These are phyloP conservation scores for Chelidonichthys spinosus DNA, from an alignment of 2,797 vertebrate species.

Conservation along the genomic window DNA sequence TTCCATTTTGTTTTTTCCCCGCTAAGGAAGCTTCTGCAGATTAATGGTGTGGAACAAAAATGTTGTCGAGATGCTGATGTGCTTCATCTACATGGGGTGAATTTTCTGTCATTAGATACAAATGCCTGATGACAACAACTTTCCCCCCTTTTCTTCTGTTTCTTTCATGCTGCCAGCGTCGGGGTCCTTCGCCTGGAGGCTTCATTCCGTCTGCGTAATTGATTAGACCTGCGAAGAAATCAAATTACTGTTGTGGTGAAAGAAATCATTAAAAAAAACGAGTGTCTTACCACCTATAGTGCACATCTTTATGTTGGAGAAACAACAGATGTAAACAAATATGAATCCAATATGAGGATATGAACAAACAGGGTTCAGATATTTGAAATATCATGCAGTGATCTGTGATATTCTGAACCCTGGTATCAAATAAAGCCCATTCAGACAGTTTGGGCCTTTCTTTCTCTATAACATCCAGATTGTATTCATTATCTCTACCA, in stretches of 20 bases:
- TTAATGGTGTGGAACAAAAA: slow-evolving; percentile 88
- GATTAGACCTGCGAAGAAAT: slow-evolving; percentile 80
- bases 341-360: background rate
- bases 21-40: slow-evolving; percentile 86
- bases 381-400: too few species aligned
- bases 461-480: too few species aligned
- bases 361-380: background rate
- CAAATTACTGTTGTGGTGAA: slow-evolving; percentile 58
- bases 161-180: slow-evolving; percentile 68
- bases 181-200: slow-evolving; percentile 76
- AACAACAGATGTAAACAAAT: slow-evolving; percentile 3
- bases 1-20: slow-evolving; percentile 87
- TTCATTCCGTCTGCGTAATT: slow-evolving; percentile 80
- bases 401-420: too few species aligned
- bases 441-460: background rate
- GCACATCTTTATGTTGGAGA: slow-evolving; percentile 7
- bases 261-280: slow-evolving; percentile 45
- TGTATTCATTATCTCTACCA: too few species aligned
- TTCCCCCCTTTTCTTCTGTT: slow-evolving; percentile 28
- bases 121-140: slow-evolving; percentile 85
- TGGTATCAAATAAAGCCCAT: too few species aligned
- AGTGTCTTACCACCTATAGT: slow-evolving; percentile 35
- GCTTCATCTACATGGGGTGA: slow-evolving; percentile 82
- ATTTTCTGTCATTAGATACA: slow-evolving; percentile 84
- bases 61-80: slow-evolving; percentile 85